phyloP scores from a whole-genome alignment of 2,888 invertebrate species.

The Autographa gamma region DNA sequence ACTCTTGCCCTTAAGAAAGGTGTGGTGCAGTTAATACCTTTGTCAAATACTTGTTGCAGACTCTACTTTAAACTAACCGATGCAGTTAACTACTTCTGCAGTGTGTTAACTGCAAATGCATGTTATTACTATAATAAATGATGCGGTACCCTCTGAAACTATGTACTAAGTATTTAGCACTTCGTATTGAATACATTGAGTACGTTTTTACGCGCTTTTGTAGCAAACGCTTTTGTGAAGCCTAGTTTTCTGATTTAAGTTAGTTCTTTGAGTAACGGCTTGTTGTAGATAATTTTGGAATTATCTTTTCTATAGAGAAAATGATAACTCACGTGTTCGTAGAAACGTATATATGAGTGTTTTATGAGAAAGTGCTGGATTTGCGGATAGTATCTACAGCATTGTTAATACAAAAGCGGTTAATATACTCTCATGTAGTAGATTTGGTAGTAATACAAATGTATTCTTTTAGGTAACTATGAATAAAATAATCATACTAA shows the following conservation, averaged over 20 bases:
- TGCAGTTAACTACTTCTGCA: constrained; percentile 16
- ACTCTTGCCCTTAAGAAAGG: not conserved
- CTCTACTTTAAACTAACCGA: constrained; percentile 21
- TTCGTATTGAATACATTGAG: constrained; percentile 30
- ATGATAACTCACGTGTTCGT: too few species aligned
- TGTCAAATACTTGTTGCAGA: constrained; percentile 6
- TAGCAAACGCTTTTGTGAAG: not conserved
- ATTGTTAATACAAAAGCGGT: not conserved
- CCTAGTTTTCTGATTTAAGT: not conserved
- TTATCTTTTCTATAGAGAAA: too few species aligned
- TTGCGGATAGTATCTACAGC: not conserved
- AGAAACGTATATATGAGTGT: too few species aligned
- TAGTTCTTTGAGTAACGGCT: too few species aligned
- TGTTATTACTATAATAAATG: constrained; percentile 35
- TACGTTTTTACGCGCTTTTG: constrained; percentile 9
- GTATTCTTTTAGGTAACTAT: not conserved
- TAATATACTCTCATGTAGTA: not conserved
- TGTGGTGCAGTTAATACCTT: constrained; percentile 1
- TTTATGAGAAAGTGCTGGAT: too few species aligned
- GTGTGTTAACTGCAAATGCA: constrained; percentile 28
- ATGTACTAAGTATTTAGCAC: constrained; percentile 1
- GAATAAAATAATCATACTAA: not conserved
- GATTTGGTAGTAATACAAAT: not conserved
- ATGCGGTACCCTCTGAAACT: constrained; percentile 34
- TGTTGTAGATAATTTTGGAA: too few species aligned